A percentile compares a stretch with the other conserved stretches of the same genome.
Conservation (phyloP, 2,797 vertebrate genomes). For the Loriculus beryllinus region DNA sequence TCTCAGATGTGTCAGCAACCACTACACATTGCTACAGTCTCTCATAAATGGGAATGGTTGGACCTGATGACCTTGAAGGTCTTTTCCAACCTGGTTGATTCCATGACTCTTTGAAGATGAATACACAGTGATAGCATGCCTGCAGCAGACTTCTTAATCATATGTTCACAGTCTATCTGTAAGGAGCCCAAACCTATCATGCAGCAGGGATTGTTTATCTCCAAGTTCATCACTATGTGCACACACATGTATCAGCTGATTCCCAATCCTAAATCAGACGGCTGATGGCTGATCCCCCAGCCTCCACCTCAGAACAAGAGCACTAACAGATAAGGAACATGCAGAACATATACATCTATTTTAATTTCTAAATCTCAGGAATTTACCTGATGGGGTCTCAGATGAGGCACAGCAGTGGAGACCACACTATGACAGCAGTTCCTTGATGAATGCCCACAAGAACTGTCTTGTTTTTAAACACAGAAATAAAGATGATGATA, state of each 20-base stretch:
- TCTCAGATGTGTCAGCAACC: neutral
- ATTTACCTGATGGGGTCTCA: neutral
- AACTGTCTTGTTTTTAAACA: neutral
- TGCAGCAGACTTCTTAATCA: neutral
- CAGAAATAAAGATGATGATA: slow-evolving; percentile 6
- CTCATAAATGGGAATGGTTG: neutral
- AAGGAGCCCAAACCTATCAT: neutral
- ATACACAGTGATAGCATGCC: neutral
- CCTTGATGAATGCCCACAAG: neutral
- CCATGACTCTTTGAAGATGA: neutral
- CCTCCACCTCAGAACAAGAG: neutral
- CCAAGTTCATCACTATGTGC: neutral
- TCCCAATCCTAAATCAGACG: neutral
- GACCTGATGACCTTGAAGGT: neutral
- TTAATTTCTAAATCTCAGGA: neutral
- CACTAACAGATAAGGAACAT: neutral
- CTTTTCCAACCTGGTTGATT: neutral
- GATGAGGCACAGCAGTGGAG: neutral
- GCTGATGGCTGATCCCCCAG: neutral
- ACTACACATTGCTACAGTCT: neutral
- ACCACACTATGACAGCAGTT: neutral
- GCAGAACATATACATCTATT: neutral
- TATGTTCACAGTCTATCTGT: neutral
- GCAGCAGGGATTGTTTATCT: neutral
- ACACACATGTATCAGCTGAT: neutral